A percentile compares a stretch with the other conserved stretches of the same genome.
Evolutionary conservation across 2,797 vertebrate genomes (phyloP).

Genomic region (Coilia nasus): DNA sequence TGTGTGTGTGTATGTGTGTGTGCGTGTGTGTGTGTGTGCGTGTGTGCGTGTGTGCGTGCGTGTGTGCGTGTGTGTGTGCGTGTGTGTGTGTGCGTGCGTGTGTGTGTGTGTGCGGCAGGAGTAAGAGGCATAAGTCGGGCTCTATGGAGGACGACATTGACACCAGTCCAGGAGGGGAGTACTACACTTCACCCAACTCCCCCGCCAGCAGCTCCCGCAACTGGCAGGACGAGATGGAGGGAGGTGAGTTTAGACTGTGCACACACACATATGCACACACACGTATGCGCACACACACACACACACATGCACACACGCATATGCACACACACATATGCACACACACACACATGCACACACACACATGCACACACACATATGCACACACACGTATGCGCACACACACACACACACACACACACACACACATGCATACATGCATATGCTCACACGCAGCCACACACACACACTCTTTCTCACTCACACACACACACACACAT

Average conservation of each 20-base stretch:
- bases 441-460: no score
- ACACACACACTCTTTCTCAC: no score
- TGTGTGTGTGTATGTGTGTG: no score
- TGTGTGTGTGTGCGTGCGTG: no score
- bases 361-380: not conserved
- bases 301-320: not conserved
- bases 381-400: not conserved
- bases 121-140: slow-evolving; percentile 95
- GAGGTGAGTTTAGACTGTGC: slow-evolving; percentile 77
- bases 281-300: not conserved
- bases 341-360: not conserved
- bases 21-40: no score
- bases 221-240: slow-evolving; percentile 98
- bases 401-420: not conserved
- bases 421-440: not conserved
- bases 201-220: slow-evolving; percentile 96
- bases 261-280: not conserved
- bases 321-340: not conserved
- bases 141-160: slow-evolving; percentile 97
- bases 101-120: slow-evolving; percentile 70
- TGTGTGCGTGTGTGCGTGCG: no score
- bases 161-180: slow-evolving; percentile 93
- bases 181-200: slow-evolving; percentile 92
- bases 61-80: no score
- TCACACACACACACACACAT: no score